These are phyloP conservation scores for Eupsittula cactorum DNA, from an alignment of 2,113 vertebrate species.

Conservation along the genomic window DNA sequence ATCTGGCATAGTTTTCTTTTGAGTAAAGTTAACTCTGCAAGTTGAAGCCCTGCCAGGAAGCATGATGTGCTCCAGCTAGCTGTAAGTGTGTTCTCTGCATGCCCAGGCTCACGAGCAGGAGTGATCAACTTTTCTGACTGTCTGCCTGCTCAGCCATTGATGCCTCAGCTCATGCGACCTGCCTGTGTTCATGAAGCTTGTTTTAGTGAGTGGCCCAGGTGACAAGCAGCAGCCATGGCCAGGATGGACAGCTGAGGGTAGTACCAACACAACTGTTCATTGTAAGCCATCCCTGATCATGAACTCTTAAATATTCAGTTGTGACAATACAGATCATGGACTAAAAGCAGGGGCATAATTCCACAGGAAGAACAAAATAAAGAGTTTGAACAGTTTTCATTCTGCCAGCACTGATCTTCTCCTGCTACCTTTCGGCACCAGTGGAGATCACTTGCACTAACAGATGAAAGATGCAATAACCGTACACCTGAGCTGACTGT, in stretches of 20 bases:
- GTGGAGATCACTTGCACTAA: not conserved
- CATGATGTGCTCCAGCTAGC: fast-evolving
- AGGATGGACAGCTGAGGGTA: not conserved
- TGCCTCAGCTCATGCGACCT: fast-evolving
- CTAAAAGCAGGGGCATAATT: not conserved
- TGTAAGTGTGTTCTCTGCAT: fast-evolving
- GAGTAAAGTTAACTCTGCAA: constrained; percentile 2
- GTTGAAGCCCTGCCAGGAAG: not conserved
- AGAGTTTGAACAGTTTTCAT: not conserved
- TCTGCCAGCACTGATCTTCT: not conserved
- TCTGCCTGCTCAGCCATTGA: fast-evolving
- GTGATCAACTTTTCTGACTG: not conserved
- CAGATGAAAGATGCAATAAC: not conserved
- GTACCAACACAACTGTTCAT: not conserved
- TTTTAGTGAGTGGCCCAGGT: fast-evolving
- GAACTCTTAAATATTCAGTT: not conserved
- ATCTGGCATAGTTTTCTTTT: constrained; percentile 1
- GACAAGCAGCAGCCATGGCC: not conserved
- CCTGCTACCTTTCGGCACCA: not conserved
- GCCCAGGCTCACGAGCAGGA: not conserved
- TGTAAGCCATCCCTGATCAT: not conserved
- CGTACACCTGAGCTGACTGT: fast-evolving
- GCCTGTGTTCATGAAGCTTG: fast-evolving
- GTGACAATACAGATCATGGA: fast-evolving
- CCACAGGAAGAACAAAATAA: not conserved